phyloP scores from a whole-genome alignment of 2,113 vertebrate species.

The Apeltes quadracus region DNA sequence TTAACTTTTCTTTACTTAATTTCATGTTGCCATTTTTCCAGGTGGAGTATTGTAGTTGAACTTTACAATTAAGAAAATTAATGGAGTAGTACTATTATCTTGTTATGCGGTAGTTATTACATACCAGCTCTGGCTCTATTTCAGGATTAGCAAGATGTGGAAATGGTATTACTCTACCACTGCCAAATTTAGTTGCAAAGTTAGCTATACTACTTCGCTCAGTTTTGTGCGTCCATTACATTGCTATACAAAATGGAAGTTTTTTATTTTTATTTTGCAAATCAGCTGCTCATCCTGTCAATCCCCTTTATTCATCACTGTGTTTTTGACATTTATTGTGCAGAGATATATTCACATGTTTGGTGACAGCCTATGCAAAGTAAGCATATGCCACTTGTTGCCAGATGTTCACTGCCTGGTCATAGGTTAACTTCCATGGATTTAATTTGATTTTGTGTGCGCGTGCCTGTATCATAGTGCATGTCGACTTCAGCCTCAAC shows the following conservation, averaged over 20 bases:
- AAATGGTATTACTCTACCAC: conserved; percentile 74
- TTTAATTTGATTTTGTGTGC: conserved; percentile 30
- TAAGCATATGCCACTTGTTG: conserved; percentile 52
- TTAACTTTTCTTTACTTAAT: conserved; percentile 64
- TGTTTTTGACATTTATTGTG: conserved; percentile 54
- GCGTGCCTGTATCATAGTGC: conserved; percentile 36
- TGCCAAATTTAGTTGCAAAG: conserved; percentile 75
- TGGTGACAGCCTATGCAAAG: conserved; percentile 69
- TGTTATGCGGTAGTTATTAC: conserved; percentile 53
- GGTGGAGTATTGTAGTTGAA: conserved; percentile 61
- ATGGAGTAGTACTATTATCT: conserved; percentile 66
- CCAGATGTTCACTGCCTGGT: conserved; percentile 55
- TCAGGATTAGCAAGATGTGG: conserved; percentile 65
- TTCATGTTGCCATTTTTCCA: conserved; percentile 63
- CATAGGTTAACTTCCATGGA: conserved; percentile 49
- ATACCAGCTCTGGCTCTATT: conserved; percentile 42
- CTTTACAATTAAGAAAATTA: conserved; percentile 62
- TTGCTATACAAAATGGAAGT: conserved; percentile 20
- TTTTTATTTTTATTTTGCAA: conserved; percentile 13
- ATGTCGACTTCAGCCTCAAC: conserved; percentile 37
- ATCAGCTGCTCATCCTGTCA: conserved; percentile 20
- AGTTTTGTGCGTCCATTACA: conserved; percentile 42
- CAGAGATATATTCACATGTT: conserved; percentile 46
- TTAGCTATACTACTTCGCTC: conserved; percentile 55
- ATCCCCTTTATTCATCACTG: conserved; percentile 35